A percentile compares a stretch with the other conserved stretches of the same genome.
phyloP scores from a whole-genome alignment of 2,888 invertebrate species.

The Diarsia mendica region DNA sequence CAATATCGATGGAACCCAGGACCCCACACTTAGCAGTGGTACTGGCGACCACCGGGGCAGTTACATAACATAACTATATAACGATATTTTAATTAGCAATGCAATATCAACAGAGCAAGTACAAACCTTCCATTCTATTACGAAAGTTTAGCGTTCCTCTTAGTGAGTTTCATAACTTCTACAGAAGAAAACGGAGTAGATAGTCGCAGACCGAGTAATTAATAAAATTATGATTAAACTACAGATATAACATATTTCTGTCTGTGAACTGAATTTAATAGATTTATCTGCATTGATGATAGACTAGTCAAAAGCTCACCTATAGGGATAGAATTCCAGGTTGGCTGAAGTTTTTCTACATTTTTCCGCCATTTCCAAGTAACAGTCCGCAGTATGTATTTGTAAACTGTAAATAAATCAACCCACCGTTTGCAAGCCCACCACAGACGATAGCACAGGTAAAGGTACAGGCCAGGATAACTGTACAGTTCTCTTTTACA shows the following conservation, averaged over 20 bases:
- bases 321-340: neutral
- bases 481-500: neutral
- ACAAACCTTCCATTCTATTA: slow-evolving; percentile 4
- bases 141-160: slow-evolving; percentile 30
- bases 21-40: no score
- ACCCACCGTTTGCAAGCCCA: neutral
- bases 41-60: no score
- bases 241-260: neutral
- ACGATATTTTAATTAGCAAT: slow-evolving; percentile 20
- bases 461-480: neutral
- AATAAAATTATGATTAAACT: slow-evolving; percentile 5
- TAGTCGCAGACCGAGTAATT: slow-evolving; percentile 2
- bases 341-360: neutral
- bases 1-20: neutral
- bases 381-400: neutral
- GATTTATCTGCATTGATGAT: neutral
- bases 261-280: slow-evolving; percentile 5
- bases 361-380: neutral
- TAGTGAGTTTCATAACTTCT: slow-evolving; percentile 40
- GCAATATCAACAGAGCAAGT: slow-evolving; percentile 23
- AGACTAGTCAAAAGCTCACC: neutral
- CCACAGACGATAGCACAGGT: neutral
- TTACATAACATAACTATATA: neutral
- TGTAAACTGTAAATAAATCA: neutral
- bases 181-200: slow-evolving; percentile 15